These are phyloP conservation scores for Chelon auratus DNA, from an alignment of 2,797 vertebrate species.

Conservation along the genomic window DNA sequence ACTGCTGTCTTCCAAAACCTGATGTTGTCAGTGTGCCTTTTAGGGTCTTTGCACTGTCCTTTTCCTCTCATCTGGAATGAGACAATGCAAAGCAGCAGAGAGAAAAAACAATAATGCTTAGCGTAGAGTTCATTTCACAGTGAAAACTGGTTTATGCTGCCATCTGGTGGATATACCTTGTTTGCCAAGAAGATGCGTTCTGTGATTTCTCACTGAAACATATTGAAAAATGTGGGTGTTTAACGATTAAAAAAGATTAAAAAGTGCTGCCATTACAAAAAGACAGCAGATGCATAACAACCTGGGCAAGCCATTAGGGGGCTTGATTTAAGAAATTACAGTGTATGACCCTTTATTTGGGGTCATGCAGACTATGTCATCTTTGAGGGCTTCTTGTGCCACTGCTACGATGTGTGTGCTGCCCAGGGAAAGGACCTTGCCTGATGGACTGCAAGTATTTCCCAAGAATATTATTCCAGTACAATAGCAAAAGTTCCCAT, in stretches of 20 bases:
- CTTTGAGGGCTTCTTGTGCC: too few species aligned
- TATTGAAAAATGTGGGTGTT: too few species aligned
- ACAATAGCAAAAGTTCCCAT: too few species aligned
- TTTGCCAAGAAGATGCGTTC: not conserved
- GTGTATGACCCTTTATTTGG: too few species aligned
- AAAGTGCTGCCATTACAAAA: not conserved
- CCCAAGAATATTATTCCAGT: too few species aligned
- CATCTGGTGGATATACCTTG: slow-evolving; percentile 56
- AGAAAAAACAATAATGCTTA: not conserved
- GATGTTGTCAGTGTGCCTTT: not conserved
- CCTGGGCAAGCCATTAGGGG: not conserved
- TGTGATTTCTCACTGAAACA: not conserved
- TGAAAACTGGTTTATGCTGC: slow-evolving; percentile 44
- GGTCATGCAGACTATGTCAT: too few species aligned
- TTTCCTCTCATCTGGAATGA: not conserved
- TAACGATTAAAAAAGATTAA: not conserved
- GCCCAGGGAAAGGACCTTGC: too few species aligned
- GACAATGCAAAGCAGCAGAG: not conserved
- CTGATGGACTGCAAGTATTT: too few species aligned
- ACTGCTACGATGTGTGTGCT: too few species aligned
- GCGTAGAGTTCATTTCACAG: too few species aligned
- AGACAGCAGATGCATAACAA: not conserved
- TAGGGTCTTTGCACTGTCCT: not conserved
- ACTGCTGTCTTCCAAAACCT: slow-evolving; percentile 7
- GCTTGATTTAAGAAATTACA: not conserved